Base-by-base conservation (phyloP, 1,140 invertebrate species). In the Drosophila navojoa region DNA sequence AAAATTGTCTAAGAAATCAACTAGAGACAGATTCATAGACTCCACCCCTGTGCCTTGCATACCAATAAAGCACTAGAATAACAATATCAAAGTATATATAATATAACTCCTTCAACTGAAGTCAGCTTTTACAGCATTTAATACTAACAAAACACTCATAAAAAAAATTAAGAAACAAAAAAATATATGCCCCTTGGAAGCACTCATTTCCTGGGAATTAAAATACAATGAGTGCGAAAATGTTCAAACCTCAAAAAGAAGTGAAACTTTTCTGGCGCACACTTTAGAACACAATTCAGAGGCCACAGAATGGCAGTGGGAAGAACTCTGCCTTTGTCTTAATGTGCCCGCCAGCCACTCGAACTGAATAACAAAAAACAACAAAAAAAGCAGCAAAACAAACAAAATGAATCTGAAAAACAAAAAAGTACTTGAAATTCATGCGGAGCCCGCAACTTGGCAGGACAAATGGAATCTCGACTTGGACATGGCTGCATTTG, bases 381-480 rank as follows among this genome's bases (percentile, higher is more conserved):
- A 50, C 13, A 40, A 40, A 38, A 44, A 44, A 69, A 9, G 4
- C 19, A 19, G 19, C 19, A 19, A 19, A 19, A 19, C 42, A 52
- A 15, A 45, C 42, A 6, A 45, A 45, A 45, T 45, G 40, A 52
- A 52, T n/a, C 15, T 13, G 38, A n/a, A 42, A 57, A 58, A 44
- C 38, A 15, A 19, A 59, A 44, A 62, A 45, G 55, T 71, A 70
- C 69, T 80, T 80, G 57, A 85, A 80, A 77, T 85, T 85, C 77
- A 84, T 79, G 77, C 59, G 77, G 77, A 74, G 77, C 63, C 73
- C 66, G 58, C 64, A 71, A 67, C 47, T 79, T 70, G 62, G 10
- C 15, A 13, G 52, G 25, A 61, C 27, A 22, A 45, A 67, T 67
- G 55, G 29, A 54, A 68, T 70, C 59, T 42, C 68, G 55, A 61